Evolutionary conservation across 2,888 invertebrate genomes (phyloP).

Genomic region (Lepidochitona cinerea): DNA sequence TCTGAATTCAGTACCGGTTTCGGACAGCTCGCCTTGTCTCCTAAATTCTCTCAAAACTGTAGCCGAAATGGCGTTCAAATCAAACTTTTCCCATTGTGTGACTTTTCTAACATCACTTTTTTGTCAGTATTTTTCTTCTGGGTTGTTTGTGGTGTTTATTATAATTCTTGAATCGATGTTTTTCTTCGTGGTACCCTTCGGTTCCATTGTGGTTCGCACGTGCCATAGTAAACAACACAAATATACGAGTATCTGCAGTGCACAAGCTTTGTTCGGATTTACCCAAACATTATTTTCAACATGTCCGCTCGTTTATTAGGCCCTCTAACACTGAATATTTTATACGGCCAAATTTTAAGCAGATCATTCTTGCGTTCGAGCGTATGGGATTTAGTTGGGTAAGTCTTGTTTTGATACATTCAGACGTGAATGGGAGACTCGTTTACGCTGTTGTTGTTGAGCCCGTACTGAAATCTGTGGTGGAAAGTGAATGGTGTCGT

Average conservation of each 20-base stretch:
- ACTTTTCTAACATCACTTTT: background rate
- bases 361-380: no score
- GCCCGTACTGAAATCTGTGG: no score
- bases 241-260: background rate
- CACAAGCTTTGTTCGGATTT: background rate
- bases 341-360: no score
- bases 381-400: no score
- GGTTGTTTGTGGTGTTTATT: background rate
- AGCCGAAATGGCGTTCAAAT: constrained; percentile 66
- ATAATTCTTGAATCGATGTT: background rate
- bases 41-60: constrained; percentile 59
- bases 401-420: no score
- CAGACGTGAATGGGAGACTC: no score
- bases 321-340: no score
- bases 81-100: constrained; percentile 51
- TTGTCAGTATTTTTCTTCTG: background rate
- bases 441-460: no score
- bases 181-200: background rate
- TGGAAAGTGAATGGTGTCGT: no score
- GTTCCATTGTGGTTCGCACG: background rate
- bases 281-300: background rate
- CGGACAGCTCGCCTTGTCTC: constrained; percentile 28
- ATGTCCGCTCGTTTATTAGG: background rate
- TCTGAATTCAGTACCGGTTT: background rate
- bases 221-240: background rate